phyloP scores from a whole-genome alignment of 2,888 invertebrate genomes.

The Seira musarum region DNA sequence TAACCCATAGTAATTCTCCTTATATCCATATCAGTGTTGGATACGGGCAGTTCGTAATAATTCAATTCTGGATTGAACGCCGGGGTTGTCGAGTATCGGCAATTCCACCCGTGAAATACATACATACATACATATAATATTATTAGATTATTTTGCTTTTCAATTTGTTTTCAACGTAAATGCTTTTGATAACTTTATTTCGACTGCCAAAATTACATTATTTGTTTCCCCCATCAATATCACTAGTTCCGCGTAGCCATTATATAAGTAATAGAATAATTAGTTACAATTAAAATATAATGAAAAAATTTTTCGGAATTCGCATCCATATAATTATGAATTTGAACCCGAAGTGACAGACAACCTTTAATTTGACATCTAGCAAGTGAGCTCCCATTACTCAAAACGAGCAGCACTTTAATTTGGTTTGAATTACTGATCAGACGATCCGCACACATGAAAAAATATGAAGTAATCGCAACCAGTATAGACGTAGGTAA shows the following conservation, averaged over 20 bases:
- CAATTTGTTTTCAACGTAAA: no score
- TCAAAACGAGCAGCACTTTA: background rate
- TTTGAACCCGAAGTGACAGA: background rate
- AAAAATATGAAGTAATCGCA: background rate
- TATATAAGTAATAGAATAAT: background rate
- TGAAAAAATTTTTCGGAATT: background rate
- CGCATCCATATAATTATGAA: background rate
- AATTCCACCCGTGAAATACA: no score
- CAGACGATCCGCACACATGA: background rate
- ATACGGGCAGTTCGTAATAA: no score
- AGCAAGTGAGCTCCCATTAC: background rate
- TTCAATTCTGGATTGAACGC: no score
- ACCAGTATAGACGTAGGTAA: background rate
- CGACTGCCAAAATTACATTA: no score
- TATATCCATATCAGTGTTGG: no score
- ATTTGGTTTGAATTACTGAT: background rate
- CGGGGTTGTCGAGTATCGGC: no score
- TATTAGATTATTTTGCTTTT: no score
- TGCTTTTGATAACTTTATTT: no score
- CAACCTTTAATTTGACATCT: background rate
- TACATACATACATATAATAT: no score
- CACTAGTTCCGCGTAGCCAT: background rate
- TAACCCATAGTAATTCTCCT: no score
- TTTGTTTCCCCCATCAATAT: no score
- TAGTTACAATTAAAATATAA: background rate